These are phyloP conservation scores for Psococerastis gibbosa DNA, from an alignment of 2,888 invertebrate genomes.

Conservation along the genomic window DNA sequence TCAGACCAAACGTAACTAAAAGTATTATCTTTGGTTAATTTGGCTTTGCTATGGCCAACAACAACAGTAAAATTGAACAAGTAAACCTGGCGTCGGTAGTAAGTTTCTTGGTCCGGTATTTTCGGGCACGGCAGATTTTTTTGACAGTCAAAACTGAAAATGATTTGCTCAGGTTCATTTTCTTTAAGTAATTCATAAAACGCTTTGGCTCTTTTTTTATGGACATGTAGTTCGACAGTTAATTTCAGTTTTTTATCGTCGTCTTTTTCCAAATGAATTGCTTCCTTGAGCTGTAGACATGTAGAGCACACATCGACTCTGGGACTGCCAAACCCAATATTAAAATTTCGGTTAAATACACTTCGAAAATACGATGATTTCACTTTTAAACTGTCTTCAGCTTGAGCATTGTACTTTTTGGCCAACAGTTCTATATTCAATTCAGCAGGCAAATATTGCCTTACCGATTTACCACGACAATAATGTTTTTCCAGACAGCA, in stretches of 20 bases:
- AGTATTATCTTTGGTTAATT: slow-evolving; percentile 9
- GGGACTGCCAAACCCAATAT: slow-evolving; percentile 11
- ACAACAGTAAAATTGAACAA: slow-evolving; percentile 14
- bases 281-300: slow-evolving; percentile 9
- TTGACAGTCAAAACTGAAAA: slow-evolving; percentile 12
- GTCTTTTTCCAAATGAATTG: slow-evolving; percentile 1
- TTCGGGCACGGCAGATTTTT: slow-evolving; percentile 11
- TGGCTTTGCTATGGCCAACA: slow-evolving; percentile 8
- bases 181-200: slow-evolving; percentile 1
- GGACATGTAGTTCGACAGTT: slow-evolving; percentile 7
- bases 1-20: slow-evolving; percentile 15
- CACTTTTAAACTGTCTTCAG: slow-evolving; percentile 9
- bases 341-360: slow-evolving; percentile 11
- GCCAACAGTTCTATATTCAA: slow-evolving; percentile 6
- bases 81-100: slow-evolving; percentile 14
- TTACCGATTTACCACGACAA: background rate
- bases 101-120: slow-evolving; percentile 12
- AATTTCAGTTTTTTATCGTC: slow-evolving; percentile 1
- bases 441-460: slow-evolving; percentile 7
- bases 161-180: background rate
- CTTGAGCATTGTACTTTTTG: slow-evolving; percentile 1
- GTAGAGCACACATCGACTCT: slow-evolving; percentile 11
- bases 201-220: slow-evolving; percentile 5
- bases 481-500: slow-evolving; percentile 11
- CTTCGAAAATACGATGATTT: slow-evolving; percentile 10